Evolutionary conservation across 2,888 invertebrate genomes (phyloP), one percentile per base, ranked within the genome.

Genomic region (Oscheius myriophilus): DNA sequence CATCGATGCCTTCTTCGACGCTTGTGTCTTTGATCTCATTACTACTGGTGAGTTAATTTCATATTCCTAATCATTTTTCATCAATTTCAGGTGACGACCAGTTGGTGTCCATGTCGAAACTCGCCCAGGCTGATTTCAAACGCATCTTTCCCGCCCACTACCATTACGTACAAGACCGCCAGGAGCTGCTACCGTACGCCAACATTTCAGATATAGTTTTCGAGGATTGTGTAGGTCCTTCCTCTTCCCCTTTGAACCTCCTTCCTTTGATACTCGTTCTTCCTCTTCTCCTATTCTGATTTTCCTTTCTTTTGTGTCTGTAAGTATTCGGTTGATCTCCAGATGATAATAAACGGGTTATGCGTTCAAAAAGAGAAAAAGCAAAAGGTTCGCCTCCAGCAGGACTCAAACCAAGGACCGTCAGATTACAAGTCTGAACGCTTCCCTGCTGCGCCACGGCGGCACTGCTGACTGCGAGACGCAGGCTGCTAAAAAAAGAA

Each of bases 1-100:
- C 41, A 88, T 88, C 41, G 90, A 89, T 79, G 88, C 89, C 78
- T 90, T 89, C 84, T 87, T 90, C 74, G 90, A 90, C 84, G 89
- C 90, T 75, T 90, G 90, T 84, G 89, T 90, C 65, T 90, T 90
- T 82, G 90, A 90, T 84, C 85, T 90, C 71, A 87, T 90, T 87
- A 88, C 89, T 3, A 90, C 90, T 11, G 79, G 78, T 78, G 46
- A 16, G 69, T 46, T 39, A 21, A 64, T 25, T 42, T 54, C 49
- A 39, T 33, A n/a, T n/a, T n/a, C n/a, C n/a, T 41, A 9, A 7
- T 18, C 33, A 42, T 58, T 4, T 41, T n/a, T n/a, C 46, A 39
- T 41, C 86, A 90, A 87, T 89, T 62, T 39, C 68, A 71, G 79
- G 76, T 26, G 75, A 79, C 49, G 70, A 75, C 25, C 66, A 70